Base-by-base conservation (phyloP, 2,113 vertebrate genomes). In the Varanus salvator region DNA sequence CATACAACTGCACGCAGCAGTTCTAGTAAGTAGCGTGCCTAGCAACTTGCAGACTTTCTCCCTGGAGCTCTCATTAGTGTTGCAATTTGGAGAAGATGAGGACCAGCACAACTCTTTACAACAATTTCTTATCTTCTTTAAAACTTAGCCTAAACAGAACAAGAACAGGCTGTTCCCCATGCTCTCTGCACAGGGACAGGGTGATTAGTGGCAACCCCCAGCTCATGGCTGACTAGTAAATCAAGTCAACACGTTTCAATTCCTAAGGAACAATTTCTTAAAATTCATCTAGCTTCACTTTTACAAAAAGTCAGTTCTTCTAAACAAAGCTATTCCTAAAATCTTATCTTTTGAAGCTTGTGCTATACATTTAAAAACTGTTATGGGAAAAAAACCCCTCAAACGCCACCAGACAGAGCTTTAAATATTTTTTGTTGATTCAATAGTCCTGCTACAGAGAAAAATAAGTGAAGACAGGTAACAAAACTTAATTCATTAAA, bases 381-480 rank as follows among this genome's bases (percentile, higher is more conserved):
- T 60, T 84, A 50, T 34, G 75, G 21, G 48, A 52, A n/a, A 34
- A 87, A 85, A 44, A 44, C 38, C 38, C 44, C 11, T 64, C 29
- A 87, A 0, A 44, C 34, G 80, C 80, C 86, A 91, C 38, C 80
- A 8, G 76, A 57, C 89, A 23, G 23, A 27, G 90, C 87, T 85
- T 84, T 85, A 66, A 91, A 23, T 52, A 72, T 86, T 93, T 88
- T 92, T 34, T 91, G 48, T 71, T 74, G 57, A 72, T 90, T 94
- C 83, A 87, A 75, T 74, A 85, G 90, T 52, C 76, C 29, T 57
- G 44, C 64, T 6, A 87, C 80, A 75, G 54, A 4, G 75, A 91
- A 92, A 93, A 75, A 71, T 64, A 68, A 74, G 87, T 93, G 87
- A 94, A 89, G 81, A 48, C 89, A 86, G 80, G 50, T 93, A 93